Evolutionary conservation across 37 sponge, comb jelly and placozoan species (phyloP), one percentile per base, ranked within the genome.

Genomic region (Cliona cf. orientalis): DNA sequence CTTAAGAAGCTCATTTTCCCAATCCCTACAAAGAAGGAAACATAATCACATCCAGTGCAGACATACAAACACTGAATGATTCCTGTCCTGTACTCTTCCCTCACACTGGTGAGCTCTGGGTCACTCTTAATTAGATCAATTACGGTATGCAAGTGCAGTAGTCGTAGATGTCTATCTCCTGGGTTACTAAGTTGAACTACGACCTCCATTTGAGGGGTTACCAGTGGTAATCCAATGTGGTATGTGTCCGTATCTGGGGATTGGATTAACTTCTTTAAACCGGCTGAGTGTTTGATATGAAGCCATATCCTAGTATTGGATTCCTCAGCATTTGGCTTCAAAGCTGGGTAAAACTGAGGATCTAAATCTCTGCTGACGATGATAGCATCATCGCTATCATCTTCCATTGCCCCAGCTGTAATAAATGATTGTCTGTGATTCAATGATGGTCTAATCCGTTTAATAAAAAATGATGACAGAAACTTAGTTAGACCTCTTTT

Each of bases 191-290:
- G 32, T 26, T 73, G 57, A 28, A 73, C 49, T 11, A 73, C 9
- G 28, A 73, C 28, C 31, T 49, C 19, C 31, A 26, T 11, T 31
- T 6, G 9, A 31, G 53, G 53, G 14, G 14, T 25, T 31, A 17
- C 19, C 29, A 53, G 5, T 6, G 74, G 53, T 4, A 73, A 9
- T 25, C 74, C 74, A 31, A 73, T 49, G 28, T 49, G 57, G 25
- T 73, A 73, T 6, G 31, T 25, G 31, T 73, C 74, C 5, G 74
- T 73, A 45, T 73, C 74, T 49, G 74, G 74, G 6, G 57, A 53
- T 5, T 46, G 11, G 5, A 73, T 28, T 25, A 73, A 28, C 7
- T 46, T 28, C 4, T 46, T 43, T 6, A 46, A 5, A 14, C 41
- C 4, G 25, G 6, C 9, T 7, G 32, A 29, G 5, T 53, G 14